These are phyloP conservation scores for Halictus ligatus DNA, from an alignment of 2,888 invertebrate species.

Conservation along the genomic window DNA sequence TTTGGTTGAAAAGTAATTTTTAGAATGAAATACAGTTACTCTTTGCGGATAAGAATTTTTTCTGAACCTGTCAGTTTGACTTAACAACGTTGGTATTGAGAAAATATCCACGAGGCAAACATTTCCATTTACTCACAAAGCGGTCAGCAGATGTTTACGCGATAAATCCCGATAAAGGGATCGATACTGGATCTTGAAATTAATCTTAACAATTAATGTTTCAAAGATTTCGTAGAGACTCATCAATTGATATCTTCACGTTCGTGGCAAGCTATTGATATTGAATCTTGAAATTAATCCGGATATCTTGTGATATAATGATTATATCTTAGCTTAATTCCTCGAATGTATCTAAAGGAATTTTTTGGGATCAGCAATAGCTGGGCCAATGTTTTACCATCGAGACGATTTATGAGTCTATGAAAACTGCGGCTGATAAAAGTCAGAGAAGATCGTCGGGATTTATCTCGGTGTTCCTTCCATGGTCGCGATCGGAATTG, in stretches of 20 bases:
- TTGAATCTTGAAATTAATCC: constrained; percentile 13
- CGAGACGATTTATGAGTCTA: background rate
- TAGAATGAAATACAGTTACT: too few relatives aligned
- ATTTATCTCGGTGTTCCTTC: constrained; percentile 10
- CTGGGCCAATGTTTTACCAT: constrained; percentile 11
- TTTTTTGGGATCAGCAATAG: background rate
- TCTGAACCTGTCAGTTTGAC: too few relatives aligned
- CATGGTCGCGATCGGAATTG: background rate
- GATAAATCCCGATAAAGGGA: background rate
- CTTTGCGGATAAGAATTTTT: too few relatives aligned
- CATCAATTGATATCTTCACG: background rate
- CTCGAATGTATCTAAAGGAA: constrained; percentile 13
- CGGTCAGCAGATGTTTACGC: background rate
- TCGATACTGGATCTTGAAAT: background rate
- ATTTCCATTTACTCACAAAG: background rate
- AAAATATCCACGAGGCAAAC: background rate
- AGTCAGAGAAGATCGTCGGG: background rate
- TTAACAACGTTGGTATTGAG: too few relatives aligned
- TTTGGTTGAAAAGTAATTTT: too few relatives aligned
- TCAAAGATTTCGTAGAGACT: background rate
- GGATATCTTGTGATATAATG: background rate
- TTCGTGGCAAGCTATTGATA: background rate
- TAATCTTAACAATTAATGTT: constrained; percentile 9
- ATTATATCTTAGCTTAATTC: background rate
- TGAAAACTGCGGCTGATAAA: background rate